Evolutionary conservation across 2,113 vertebrate genomes (phyloP).

Genomic region (Semnopithecus entellus): DNA sequence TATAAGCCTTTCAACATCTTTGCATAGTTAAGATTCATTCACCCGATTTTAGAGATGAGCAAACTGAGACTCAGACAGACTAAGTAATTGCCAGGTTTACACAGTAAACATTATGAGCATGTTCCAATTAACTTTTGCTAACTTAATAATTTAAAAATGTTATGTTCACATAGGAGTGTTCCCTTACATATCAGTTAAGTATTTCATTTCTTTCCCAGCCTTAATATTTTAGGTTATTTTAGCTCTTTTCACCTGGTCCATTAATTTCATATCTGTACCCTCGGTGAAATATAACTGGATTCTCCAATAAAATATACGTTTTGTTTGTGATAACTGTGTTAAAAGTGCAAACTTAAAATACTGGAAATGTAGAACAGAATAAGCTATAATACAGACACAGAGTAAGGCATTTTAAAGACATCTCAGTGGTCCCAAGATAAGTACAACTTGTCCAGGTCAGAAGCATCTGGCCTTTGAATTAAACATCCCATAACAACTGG

Average conservation of each 20-base stretch:
- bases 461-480: not conserved
- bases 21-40: not conserved
- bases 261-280: not conserved
- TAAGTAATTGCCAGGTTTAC: not conserved
- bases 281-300: not conserved
- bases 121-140: not conserved
- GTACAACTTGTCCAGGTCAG: not conserved
- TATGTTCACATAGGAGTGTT: not conserved
- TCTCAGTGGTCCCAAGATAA: not conserved
- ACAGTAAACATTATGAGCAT: not conserved
- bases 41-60: not conserved
- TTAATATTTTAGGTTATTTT: not conserved
- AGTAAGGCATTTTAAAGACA: not conserved
- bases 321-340: not conserved
- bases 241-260: not conserved
- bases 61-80: conserved; percentile 14
- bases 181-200: not conserved
- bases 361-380: not conserved
- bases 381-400: not conserved
- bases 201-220: not conserved
- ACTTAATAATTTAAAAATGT: not conserved
- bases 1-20: not conserved
- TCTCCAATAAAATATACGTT: not conserved
- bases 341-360: conserved; percentile 20
- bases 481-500: not conserved